phyloP scores from a whole-genome alignment of 2,888 invertebrate genomes.

The Hyles lineata region DNA sequence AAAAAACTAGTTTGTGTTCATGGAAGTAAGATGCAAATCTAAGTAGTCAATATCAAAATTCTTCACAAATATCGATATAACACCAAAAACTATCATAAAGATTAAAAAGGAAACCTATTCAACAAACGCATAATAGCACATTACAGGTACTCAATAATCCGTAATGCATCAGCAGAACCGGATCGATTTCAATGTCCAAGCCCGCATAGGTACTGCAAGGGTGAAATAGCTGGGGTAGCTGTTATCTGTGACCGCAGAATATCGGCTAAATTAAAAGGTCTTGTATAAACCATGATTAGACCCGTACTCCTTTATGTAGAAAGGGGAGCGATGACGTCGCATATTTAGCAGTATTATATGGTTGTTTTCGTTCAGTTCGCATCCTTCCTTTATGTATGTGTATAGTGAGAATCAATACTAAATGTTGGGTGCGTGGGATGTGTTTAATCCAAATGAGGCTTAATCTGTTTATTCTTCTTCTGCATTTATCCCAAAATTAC shows the following conservation, averaged over 20 bases:
- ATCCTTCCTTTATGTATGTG: not conserved
- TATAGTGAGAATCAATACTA: not conserved
- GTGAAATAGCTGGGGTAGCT: slow-evolving; percentile 6
- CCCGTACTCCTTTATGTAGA: slow-evolving; percentile 21
- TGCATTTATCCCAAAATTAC: too few relatives aligned
- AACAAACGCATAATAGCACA: not conserved
- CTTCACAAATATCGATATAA: too few relatives aligned
- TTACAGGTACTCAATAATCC: slow-evolving; percentile 21
- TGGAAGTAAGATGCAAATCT: too few relatives aligned
- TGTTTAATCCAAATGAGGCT: not conserved
- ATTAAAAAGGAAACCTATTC: not conserved
- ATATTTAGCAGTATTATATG: slow-evolving; percentile 12
- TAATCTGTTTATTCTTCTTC: too few relatives aligned
- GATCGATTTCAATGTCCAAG: slow-evolving; percentile 10
- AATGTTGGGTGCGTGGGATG: not conserved
- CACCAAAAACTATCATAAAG: too few relatives aligned
- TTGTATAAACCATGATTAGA: slow-evolving; percentile 27
- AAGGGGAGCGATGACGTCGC: slow-evolving; percentile 17
- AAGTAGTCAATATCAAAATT: too few relatives aligned
- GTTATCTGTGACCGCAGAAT: slow-evolving; percentile 25
- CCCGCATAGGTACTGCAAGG: slow-evolving; percentile 25
- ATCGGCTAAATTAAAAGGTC: slow-evolving; percentile 26
- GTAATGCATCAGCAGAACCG: slow-evolving; percentile 14
- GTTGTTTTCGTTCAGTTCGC: not conserved
- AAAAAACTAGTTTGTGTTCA: too few relatives aligned